Percentiles rank a stretch among this genome's conserved stretches.
Evolutionary conservation across 2,113 vertebrate genomes (phyloP).

Genomic region (Choloepus hoffmanni): DNA sequence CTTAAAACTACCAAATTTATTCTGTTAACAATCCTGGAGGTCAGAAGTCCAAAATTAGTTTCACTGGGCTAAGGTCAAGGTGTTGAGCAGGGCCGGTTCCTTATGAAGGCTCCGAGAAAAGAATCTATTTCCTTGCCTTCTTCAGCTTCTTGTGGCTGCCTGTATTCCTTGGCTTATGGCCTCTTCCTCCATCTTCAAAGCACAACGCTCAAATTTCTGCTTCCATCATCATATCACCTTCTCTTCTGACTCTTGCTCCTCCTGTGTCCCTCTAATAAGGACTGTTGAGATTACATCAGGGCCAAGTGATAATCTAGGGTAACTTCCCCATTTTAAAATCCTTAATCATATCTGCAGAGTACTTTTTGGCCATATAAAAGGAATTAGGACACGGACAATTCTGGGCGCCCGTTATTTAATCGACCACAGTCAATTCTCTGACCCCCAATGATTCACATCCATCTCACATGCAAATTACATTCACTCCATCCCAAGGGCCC

Average conservation of each 20-base stretch:
- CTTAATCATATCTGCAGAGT: background rate
- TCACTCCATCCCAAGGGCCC: background rate
- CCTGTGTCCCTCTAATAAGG: background rate
- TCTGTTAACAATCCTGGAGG: background rate
- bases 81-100: background rate
- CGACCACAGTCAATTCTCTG: background rate
- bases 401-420: background rate
- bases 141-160: background rate
- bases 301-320: background rate
- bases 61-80: background rate
- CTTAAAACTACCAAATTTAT: background rate
- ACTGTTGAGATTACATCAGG: background rate
- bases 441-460: background rate
- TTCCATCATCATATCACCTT: background rate
- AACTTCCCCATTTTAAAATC: background rate
- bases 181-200: background rate
- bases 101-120: background rate
- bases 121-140: background rate
- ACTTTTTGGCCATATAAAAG: background rate
- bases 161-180: background rate
- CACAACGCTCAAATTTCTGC: background rate
- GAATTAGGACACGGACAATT: background rate
- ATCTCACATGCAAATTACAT: background rate
- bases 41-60: background rate
- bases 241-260: background rate